Evolutionary conservation across 2,113 vertebrate genomes (phyloP), one percentile per base, ranked within the genome.

Genomic region (Megaleporinus macrocephalus): DNA sequence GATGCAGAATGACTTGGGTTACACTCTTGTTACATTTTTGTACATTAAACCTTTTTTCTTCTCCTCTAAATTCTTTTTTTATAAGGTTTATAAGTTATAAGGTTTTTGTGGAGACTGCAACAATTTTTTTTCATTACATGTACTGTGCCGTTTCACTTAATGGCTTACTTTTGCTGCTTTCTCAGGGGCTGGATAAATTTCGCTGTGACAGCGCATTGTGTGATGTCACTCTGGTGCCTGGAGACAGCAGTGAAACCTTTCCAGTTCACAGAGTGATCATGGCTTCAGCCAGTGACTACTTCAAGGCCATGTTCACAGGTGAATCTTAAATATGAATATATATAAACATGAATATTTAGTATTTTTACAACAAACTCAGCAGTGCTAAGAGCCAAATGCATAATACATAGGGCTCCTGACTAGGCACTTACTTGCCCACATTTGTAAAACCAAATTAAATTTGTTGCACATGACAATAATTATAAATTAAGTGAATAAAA

Each of bases 251-350:
- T 15, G 91, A 94, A 51, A 83, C 65, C 0, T 95, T 95, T 76
- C 92, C 91, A 0, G 95, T 94, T 22, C 95, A 95, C 89, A 88
- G 94, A 69, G 92, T 95, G 69, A 90, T 95, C 85, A 94, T 95
- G 95, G 94, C 95, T 22, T 95, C 94, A 5, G 92, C 89, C 86
- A 94, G 94, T 3, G 94, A 95, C 86, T 95, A 95, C 85, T 95
- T 95, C 84, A 95, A 95, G 69, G 95, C 95, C 2, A 95, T 95
- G 95, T 95, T 95, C 83, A 95, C 95, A 78, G 87, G 84, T 84
- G 27, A 77, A 22, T 73, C 22, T 30, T 41, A 4, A 27, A 13
- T 18, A 44, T 36, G 33, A n/a, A n/a, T n/a, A n/a, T n/a, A n/a
- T n/a, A n/a, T n/a, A n/a, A n/a, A n/a, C n/a, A n/a, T n/a, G n/a